A percentile compares a stretch with the other conserved stretches of the same genome.
phyloP scores from a whole-genome alignment of 2,797 vertebrate species.

The Chiroxiphia lanceolata region DNA sequence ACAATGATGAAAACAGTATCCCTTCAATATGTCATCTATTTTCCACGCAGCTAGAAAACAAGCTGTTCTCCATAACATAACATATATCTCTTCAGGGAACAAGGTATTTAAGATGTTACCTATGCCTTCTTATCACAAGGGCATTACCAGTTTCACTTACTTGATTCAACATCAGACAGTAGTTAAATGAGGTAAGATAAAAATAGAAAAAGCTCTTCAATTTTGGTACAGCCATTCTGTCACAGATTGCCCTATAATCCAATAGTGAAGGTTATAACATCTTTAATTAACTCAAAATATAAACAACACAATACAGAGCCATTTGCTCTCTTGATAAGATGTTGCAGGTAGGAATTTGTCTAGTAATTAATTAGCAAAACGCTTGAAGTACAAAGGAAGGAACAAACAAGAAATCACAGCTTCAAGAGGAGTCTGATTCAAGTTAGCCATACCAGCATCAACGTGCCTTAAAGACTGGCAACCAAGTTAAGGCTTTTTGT shows the following conservation, averaged over 20 bases:
- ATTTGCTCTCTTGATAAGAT: background rate
- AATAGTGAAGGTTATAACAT: slow-evolving; percentile 26
- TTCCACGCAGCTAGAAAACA: background rate
- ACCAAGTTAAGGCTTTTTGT: background rate
- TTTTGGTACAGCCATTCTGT: background rate
- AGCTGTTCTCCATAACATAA: background rate
- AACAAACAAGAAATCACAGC: background rate
- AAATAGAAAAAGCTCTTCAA: slow-evolving; percentile 45
- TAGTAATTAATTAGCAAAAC: slow-evolving; percentile 31
- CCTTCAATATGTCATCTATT: background rate
- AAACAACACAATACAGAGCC: background rate
- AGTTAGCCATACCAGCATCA: background rate
- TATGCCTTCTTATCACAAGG: slow-evolving; percentile 19
- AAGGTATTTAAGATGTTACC: slow-evolving; percentile 11
- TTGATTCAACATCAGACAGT: slow-evolving; percentile 55
- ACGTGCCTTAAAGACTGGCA: rapidly evolving
- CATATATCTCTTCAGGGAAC: background rate
- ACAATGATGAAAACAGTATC: background rate
- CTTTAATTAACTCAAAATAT: slow-evolving; percentile 29
- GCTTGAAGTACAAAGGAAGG: background rate
- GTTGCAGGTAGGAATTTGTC: background rate
- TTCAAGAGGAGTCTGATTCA: background rate
- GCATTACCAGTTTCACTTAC: slow-evolving; percentile 34
- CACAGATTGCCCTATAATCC: background rate
- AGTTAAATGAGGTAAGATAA: slow-evolving; percentile 58